Base-by-base conservation (phyloP, 2,113 vertebrate genomes). In the Archocentrus centrarchus region DNA sequence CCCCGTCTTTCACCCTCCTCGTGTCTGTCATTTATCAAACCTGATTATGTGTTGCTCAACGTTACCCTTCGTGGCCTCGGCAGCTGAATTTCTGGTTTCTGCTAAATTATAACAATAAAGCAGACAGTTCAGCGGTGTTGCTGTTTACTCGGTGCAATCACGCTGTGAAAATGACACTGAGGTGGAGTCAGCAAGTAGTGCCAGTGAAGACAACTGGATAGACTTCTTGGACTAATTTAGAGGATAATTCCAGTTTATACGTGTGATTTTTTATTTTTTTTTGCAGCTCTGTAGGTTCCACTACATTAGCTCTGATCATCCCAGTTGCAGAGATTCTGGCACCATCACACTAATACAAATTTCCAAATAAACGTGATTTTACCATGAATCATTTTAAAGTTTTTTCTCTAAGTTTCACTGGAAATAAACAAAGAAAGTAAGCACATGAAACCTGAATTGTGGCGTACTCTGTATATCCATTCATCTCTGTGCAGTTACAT, bases 1-100 rank as follows among this genome's bases (percentile, higher is more conserved):
- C 35, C 35, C 24, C 39, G 11, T 7, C 53, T 10, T 17, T 35
- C 44, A 15, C 3, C 20, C 63, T 59, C 11, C 6, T 61, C n/a
- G 8, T 15, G 58, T 60, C 64, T 39, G 59, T 73, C 20, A 58
- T 80, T 83, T 39, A 32, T 81, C 78, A 81, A 84, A 57, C 68
- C 37, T 17, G 17, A 53, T 73, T 68, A 70, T 37, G 61, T 82
- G 60, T 79, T 82, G 75, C 76, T 63, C 80, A 79, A 57, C 11
- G n/a, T 58, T 18, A 27, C 32, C 57, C 44, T 35, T 59, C 2
- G 2, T 57, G 55, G 55, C 44, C 66, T 68, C 64, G 66, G 66
- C 68, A 80, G 76, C 18, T 11, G 1, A 59, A 24, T 55, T 58
- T 60, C 76, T 60, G 55, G 44, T 41, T 35, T 75, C 62, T 32